Base-by-base conservation (phyloP, 2,797 vertebrate genomes). In the Gambusia yucatana region DNA sequence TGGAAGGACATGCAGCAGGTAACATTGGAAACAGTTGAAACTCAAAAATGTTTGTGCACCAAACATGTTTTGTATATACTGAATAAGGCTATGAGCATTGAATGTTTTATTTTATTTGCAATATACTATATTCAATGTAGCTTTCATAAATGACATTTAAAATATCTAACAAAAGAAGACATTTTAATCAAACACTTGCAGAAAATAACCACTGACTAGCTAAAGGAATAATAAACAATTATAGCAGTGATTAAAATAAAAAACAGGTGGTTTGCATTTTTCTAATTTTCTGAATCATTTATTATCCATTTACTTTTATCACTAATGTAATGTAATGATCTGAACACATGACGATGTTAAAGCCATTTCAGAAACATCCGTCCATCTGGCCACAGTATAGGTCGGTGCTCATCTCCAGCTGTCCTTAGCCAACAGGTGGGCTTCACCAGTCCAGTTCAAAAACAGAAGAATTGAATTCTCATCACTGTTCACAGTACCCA, bases 1-100 rank as follows among this genome's bases (percentile, higher is more conserved):
- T 46, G 78, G 79, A 77, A 75, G 75, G 73, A 80, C 57, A 50
- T 55, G 3, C 71, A 7, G 16, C 8, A 77, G 22, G 50, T 76
- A 80, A 63, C 1, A 1, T 55, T 48, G 3, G 25, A 47, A 67
- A 86, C 73, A 67, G 41, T 71, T 52, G 71, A 69, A 82, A 73
- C 22, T 75, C 59, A 41, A 36, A 47, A 65, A 70, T 46, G 0
- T 11, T 3, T 33, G 28, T 44, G 20, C 7, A 63, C 28, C 47
- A 8, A 63, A 63, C 3, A 48, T 52, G 20, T 75, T 22, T 20
- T n/a, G 22, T 43, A 69, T 7, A n/a, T 44, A 13, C 22, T 4
- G 4, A n/a, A n/a, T 44, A 25, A 67, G 17, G 20, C 36, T 41
- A 30, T 10, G 2, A 41, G 20, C 9, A 16, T 41, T 25, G 1